Conservation (phyloP, 2,113 vertebrate genomes). For the Microcebus jonahi region DNA sequence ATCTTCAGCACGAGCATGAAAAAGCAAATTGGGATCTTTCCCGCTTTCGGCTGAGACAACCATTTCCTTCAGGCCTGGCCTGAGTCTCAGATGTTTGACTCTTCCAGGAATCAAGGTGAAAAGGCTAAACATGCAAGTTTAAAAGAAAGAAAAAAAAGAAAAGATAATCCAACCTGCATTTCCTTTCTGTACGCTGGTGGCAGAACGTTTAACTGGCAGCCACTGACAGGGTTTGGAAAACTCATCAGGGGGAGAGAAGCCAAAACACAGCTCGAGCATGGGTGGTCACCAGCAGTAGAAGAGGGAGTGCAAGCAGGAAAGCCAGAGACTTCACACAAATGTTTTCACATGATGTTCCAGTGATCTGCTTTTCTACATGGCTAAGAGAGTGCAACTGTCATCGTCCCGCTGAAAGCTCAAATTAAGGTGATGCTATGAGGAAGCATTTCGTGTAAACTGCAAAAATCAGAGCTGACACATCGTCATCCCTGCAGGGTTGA, state of each 20-base stretch:
- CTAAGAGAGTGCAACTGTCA: constrained; percentile 64
- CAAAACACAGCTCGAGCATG: constrained; percentile 79
- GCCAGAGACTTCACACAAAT: constrained; percentile 78
- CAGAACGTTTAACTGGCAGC: constrained; percentile 69
- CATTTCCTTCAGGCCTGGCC: constrained; percentile 89
- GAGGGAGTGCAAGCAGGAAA: no score
- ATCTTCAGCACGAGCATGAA: not conserved
- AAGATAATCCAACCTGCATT: not conserved
- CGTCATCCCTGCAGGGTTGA: not conserved
- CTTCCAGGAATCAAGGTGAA: constrained; percentile 88
- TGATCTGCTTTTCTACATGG: constrained; percentile 74
- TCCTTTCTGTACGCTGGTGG: constrained; percentile 1
- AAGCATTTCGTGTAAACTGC: constrained; percentile 69
- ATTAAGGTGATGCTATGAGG: constrained; percentile 70
- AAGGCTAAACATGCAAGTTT: constrained; percentile 86
- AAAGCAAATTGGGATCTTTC: constrained; percentile 72
- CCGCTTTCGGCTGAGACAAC: constrained; percentile 87
- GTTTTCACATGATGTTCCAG: constrained; percentile 83
- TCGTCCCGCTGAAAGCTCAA: constrained; percentile 79
- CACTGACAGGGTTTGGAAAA: constrained; percentile 88
- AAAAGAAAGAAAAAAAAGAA: not conserved
- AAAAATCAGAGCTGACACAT: constrained; percentile 71
- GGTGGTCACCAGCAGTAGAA: constrained; percentile 86
- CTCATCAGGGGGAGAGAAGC: constrained; percentile 86
- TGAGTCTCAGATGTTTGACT: constrained; percentile 84